These are phyloP conservation scores for Onychostoma macrolepis DNA, from an alignment of 2,113 vertebrate genomes.

Conservation along the genomic window DNA sequence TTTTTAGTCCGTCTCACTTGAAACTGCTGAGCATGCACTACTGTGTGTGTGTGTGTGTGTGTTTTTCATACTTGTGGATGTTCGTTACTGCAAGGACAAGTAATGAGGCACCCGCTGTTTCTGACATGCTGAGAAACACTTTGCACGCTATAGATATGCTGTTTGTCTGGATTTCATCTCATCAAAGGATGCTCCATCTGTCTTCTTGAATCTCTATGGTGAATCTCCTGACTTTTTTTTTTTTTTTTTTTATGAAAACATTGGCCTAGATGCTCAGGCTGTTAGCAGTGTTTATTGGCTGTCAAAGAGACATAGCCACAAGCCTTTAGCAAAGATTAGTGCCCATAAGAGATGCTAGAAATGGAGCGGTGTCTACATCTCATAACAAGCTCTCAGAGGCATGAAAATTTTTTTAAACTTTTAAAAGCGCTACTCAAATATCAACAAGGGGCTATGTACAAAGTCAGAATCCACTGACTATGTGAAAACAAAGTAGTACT, in stretches of 20 bases:
- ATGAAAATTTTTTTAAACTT: background rate
- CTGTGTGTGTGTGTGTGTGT: background rate
- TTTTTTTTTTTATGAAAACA: background rate
- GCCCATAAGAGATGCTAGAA: conserved; percentile 1
- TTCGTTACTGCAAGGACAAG: background rate
- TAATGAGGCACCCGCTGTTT: background rate
- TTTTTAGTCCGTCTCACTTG: background rate
- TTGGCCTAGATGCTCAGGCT: background rate
- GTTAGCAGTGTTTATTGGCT: conserved; percentile 10
- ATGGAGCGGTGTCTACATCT: background rate
- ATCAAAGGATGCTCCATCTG: background rate
- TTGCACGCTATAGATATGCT: background rate
- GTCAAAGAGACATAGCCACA: conserved; percentile 10
- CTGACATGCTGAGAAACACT: background rate
- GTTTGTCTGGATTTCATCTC: background rate
- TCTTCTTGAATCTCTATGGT: background rate
- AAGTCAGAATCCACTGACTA: background rate
- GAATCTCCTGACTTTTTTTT: background rate
- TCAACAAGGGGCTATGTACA: background rate
- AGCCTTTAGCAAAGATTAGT: conserved; percentile 30
- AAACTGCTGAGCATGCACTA: background rate
- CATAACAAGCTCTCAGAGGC: conserved; percentile 14
- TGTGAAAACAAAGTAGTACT: background rate
- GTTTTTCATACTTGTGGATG: background rate
- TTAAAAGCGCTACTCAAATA: background rate